Evolutionary conservation across 2,888 invertebrate genomes (phyloP).

Genomic region (Vanessa cardui): DNA sequence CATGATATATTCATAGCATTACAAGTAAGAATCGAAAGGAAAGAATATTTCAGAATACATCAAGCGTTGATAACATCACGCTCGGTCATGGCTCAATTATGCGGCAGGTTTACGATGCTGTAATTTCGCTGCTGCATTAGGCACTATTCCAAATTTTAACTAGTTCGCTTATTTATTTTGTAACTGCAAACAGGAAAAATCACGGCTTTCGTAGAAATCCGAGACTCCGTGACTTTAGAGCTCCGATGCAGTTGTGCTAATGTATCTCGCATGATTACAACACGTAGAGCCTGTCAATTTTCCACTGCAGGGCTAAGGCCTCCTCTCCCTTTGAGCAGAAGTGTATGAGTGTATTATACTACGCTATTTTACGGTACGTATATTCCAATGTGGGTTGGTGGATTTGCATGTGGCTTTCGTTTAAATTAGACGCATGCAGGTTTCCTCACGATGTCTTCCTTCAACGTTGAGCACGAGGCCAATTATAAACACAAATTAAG

Average conservation of each 20-base stretch:
- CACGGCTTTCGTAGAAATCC: conserved; percentile 5
- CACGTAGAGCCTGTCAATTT: too few relatives aligned
- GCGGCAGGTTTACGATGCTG: conserved; percentile 25
- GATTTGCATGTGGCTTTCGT: too few relatives aligned
- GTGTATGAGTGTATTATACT: too few relatives aligned
- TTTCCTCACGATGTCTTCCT: too few relatives aligned
- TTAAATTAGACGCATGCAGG: too few relatives aligned
- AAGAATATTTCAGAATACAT: conserved; percentile 18
- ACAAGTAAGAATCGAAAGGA: conserved; percentile 38
- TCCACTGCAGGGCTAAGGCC: too few relatives aligned
- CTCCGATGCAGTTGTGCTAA: background rate
- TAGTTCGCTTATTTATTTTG: conserved; percentile 37
- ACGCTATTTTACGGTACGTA: too few relatives aligned
- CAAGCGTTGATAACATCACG: conserved; percentile 12
- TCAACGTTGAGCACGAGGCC: too few relatives aligned
- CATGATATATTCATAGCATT: background rate
- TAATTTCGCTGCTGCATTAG: conserved; percentile 38
- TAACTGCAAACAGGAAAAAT: conserved; percentile 23
- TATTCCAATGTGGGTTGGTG: too few relatives aligned
- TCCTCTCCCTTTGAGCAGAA: too few relatives aligned
- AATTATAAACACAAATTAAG: too few relatives aligned
- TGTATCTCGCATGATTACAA: too few relatives aligned
- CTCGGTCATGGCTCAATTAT: conserved; percentile 13
- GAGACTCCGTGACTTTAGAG: conserved; percentile 9
- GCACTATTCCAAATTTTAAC: conserved; percentile 41